Conservation (phyloP, 1,140 invertebrate species). For the Apis dorsata region DNA sequence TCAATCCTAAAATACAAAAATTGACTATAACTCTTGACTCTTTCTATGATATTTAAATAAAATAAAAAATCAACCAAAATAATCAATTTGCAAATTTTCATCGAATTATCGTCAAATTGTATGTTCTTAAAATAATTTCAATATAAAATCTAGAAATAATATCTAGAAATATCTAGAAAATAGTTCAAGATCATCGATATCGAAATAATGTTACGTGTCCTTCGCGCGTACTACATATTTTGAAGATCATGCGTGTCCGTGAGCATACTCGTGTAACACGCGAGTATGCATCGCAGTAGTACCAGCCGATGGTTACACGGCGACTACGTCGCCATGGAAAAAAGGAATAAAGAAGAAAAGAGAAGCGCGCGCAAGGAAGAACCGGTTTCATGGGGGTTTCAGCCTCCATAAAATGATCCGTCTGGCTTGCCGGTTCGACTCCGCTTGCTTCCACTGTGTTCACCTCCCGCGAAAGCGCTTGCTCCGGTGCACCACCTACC, state of each 20-base stretch:
- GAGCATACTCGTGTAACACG: constrained; percentile 28
- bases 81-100: neutral
- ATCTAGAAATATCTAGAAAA: neutral
- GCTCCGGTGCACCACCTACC: constrained; percentile 63
- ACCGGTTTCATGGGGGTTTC: constrained; percentile 60
- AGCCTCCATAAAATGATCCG: constrained; percentile 51
- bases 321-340: constrained; percentile 33
- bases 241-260: constrained; percentile 29
- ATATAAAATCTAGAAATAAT: neutral
- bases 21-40: neutral
- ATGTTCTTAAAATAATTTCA: too few relatives aligned
- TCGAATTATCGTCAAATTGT: neutral
- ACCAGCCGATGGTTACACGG: constrained; percentile 57
- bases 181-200: neutral
- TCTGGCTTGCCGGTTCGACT: constrained; percentile 45
- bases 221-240: constrained; percentile 29
- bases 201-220: constrained; percentile 25
- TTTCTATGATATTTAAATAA: neutral
- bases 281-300: constrained; percentile 34
- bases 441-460: constrained; percentile 37
- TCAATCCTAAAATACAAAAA: neutral
- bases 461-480: constrained; percentile 47
- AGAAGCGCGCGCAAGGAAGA: constrained; percentile 46
- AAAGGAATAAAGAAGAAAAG: constrained; percentile 43
- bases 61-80: neutral